phyloP scores from a whole-genome alignment of 1,140 invertebrate species.

The Atta texana region DNA sequence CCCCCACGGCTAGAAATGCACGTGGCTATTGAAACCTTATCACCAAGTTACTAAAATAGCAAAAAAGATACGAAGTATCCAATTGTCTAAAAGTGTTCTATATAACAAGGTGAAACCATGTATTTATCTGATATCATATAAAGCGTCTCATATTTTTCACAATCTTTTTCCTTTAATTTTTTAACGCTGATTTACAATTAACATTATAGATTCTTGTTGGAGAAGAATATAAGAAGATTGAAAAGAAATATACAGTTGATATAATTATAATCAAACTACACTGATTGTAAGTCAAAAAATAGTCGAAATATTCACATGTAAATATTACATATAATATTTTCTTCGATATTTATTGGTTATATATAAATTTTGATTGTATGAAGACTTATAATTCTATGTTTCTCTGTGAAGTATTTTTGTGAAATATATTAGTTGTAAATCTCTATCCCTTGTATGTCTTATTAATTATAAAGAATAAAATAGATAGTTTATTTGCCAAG shows the following conservation, averaged over 20 bases:
- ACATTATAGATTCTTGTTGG: neutral
- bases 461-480: too few relatives aligned
- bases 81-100: neutral
- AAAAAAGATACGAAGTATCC: neutral
- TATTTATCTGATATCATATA: neutral
- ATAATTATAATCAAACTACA: neutral
- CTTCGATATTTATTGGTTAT: too few relatives aligned
- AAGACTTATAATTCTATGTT: too few relatives aligned
- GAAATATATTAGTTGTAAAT: too few relatives aligned
- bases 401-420: too few relatives aligned
- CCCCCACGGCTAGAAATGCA: neutral
- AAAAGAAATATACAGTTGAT: neutral
- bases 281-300: too few relatives aligned
- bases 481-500: too few relatives aligned
- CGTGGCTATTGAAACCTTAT: constrained; percentile 24
- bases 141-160: neutral
- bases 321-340: too few relatives aligned
- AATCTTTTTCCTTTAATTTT: neutral
- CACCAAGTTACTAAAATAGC: constrained; percentile 17
- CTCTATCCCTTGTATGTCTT: too few relatives aligned
- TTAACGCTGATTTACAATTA: neutral
- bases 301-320: too few relatives aligned
- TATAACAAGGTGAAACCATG: neutral
- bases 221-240: neutral
- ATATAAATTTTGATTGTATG: too few relatives aligned